These are phyloP conservation scores for Spodoptera littoralis DNA, from an alignment of 2,888 invertebrate genomes.

Conservation along the genomic window DNA sequence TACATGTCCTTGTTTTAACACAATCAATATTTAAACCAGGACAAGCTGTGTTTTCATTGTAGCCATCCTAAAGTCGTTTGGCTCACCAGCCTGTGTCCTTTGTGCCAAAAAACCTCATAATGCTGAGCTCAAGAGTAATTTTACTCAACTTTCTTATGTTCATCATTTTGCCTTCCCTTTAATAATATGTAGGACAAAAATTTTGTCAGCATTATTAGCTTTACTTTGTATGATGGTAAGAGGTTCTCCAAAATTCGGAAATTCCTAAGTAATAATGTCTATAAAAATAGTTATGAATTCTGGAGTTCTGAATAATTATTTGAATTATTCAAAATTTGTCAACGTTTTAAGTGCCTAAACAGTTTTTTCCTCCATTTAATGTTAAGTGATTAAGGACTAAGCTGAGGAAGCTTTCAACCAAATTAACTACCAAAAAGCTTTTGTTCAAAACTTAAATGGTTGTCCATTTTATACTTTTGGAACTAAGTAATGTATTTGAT, in stretches of 20 bases:
- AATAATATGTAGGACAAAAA: slow-evolving; percentile 25
- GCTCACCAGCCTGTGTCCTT: slow-evolving; percentile 27
- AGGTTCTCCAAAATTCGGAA: not conserved
- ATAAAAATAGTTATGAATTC: too few relatives aligned
- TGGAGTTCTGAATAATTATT: too few relatives aligned
- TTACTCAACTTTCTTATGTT: slow-evolving; percentile 24
- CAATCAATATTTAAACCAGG: slow-evolving; percentile 47
- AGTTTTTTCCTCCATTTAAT: not conserved
- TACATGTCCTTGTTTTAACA: slow-evolving; percentile 17
- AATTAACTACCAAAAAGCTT: slow-evolving; percentile 20
- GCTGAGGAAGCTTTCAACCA: slow-evolving; percentile 20
- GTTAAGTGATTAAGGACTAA: slow-evolving; percentile 5
- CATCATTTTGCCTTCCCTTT: slow-evolving; percentile 16
- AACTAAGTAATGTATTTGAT: slow-evolving; percentile 5
- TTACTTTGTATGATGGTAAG: slow-evolving; percentile 3
- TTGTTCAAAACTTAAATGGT: not conserved
- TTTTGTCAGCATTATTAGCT: slow-evolving; percentile 4
- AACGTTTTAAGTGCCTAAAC: too few relatives aligned
- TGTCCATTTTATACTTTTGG: too few relatives aligned
- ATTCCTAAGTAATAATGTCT: too few relatives aligned
- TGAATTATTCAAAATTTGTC: too few relatives aligned
- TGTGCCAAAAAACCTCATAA: slow-evolving; percentile 41
- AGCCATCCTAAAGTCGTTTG: slow-evolving; percentile 47
- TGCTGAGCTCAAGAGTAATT: slow-evolving; percentile 16
- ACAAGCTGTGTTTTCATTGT: slow-evolving; percentile 47